Evolutionary conservation across 2,888 invertebrate species (phyloP).

Genomic region (Brachyopa scutellaris): DNA sequence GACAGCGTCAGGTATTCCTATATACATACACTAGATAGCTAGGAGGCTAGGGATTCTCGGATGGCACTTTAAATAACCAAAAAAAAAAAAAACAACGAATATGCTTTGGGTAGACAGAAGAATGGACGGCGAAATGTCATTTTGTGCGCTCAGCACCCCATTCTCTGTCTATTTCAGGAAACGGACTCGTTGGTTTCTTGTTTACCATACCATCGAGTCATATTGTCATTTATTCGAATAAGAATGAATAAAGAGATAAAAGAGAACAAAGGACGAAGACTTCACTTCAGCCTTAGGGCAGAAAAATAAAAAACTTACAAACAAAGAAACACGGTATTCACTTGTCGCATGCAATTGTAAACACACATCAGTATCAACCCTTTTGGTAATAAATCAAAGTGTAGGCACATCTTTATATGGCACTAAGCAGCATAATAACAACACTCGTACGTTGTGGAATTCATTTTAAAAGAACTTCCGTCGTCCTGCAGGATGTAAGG

Average conservation of each 20-base stretch:
- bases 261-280: constrained; percentile 31
- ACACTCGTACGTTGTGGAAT: not conserved
- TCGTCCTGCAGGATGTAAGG: not conserved
- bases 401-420: constrained; percentile 5
- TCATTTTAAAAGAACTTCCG: not conserved
- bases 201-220: not conserved
- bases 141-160: constrained; percentile 42
- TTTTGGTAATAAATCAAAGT: constrained; percentile 20
- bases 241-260: not conserved
- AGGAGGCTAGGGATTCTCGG: constrained; percentile 10
- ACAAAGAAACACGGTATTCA: constrained; percentile 15
- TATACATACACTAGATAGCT: not conserved
- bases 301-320: not conserved
- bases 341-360: constrained; percentile 19
- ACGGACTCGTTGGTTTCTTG: not conserved
- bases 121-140: constrained; percentile 42
- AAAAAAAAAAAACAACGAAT: constrained; percentile 20
- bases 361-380: not conserved
- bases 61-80: constrained; percentile 20
- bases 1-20: constrained; percentile 29
- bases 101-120: constrained; percentile 6
- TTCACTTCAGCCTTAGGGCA: constrained; percentile 11
- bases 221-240: constrained; percentile 17
- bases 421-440: not conserved
- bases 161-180: constrained; percentile 5